Conservation (phyloP, 2,797 vertebrate genomes). For the Hippopotamyrus pictus region DNA sequence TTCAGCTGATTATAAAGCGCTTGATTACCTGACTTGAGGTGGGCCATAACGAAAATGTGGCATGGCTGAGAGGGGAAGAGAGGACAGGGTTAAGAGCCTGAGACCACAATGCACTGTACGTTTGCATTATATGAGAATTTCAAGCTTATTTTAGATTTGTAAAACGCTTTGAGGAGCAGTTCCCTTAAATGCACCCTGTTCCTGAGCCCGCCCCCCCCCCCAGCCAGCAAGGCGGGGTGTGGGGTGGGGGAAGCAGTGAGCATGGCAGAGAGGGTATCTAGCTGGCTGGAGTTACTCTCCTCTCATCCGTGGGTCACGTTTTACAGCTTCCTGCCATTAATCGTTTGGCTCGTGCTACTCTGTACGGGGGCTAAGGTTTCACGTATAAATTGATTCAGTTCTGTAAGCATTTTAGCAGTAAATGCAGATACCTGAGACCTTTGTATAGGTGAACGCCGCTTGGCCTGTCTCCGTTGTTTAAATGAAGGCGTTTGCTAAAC, state of each 20-base stretch:
- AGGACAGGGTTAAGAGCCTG: not conserved
- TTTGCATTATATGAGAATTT: not conserved
- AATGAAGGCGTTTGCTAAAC: not conserved
- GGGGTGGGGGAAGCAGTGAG: not conserved
- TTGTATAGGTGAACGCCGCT: not conserved
- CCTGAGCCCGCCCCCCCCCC: not conserved
- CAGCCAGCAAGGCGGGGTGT: not conserved
- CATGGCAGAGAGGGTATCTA: not conserved
- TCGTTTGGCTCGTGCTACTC: not conserved
- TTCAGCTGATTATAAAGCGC: not conserved
- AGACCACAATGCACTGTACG: not conserved
- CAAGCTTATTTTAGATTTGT: not conserved
- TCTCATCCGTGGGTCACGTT: not conserved
- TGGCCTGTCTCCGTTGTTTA: not conserved
- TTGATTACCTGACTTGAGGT: not conserved
- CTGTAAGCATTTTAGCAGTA: not conserved
- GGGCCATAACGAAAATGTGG: not conserved
- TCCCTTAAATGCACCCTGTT: not conserved
- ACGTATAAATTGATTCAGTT: not conserved
- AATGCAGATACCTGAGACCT: not conserved
- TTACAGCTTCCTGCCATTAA: not conserved
- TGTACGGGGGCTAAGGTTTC: not conserved
- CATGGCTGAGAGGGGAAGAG: not conserved
- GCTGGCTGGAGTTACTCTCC: not conserved
- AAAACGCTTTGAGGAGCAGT: not conserved